These are phyloP conservation scores for Chionomys nivalis DNA, from an alignment of 2,113 vertebrate genomes.

Conservation along the genomic window DNA sequence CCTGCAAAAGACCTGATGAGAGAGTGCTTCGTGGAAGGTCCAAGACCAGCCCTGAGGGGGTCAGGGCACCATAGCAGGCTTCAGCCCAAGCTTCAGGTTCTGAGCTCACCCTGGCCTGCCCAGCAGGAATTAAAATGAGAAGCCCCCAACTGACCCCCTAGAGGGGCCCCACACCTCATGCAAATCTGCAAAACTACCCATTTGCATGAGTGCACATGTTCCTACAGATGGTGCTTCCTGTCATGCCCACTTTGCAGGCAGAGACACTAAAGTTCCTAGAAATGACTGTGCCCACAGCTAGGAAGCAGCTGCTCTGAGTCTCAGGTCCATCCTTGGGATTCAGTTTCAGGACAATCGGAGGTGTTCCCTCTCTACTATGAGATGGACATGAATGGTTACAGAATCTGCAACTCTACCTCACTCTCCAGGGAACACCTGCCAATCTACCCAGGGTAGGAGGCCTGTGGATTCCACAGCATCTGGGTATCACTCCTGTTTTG, in stretches of 20 bases:
- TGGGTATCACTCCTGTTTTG: not conserved
- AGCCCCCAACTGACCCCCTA: rapidly evolving
- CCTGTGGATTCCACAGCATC: not conserved
- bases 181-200: not conserved
- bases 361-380: too few relatives aligned
- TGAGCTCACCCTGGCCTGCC: not conserved
- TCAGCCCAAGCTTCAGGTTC: not conserved
- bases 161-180: not conserved
- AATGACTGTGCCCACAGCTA: not conserved
- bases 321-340: not conserved
- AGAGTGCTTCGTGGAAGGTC: not conserved
- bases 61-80: not conserved
- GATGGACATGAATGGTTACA: not conserved
- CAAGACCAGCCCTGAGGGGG: not conserved
- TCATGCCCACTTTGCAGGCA: not conserved
- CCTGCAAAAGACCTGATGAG: not conserved
- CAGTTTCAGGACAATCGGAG: not conserved
- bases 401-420: not conserved
- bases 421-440: not conserved
- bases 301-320: not conserved
- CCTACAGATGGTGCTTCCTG: not conserved
- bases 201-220: rapidly evolving
- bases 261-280: not conserved
- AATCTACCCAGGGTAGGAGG: not conserved
- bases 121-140: not conserved